phyloP scores from a whole-genome alignment of 1,140 invertebrate species.

The Carposina sasakii region DNA sequence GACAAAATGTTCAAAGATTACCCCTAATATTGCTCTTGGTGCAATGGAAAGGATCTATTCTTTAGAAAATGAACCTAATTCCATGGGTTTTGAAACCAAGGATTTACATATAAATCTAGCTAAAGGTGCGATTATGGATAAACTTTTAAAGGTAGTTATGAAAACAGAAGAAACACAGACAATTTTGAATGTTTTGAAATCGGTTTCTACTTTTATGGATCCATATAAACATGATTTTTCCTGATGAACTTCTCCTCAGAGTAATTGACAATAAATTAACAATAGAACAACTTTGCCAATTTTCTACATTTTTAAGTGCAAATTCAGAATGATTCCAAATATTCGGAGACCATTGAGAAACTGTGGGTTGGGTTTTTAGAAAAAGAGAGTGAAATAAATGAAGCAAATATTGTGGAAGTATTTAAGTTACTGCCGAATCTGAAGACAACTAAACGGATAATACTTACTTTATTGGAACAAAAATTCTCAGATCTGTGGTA shows the following conservation, averaged over 20 bases:
- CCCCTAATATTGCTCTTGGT: slow-evolving; percentile 65
- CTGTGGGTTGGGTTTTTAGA: slow-evolving; percentile 80
- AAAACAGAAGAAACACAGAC: slow-evolving; percentile 64
- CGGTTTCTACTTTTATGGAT: slow-evolving; percentile 58
- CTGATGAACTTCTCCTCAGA: slow-evolving; percentile 76
- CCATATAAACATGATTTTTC: slow-evolving; percentile 73
- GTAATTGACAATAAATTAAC: slow-evolving; percentile 75
- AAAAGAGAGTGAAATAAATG: slow-evolving; percentile 74
- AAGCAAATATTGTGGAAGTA: slow-evolving; percentile 73
- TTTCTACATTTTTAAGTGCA: slow-evolving; percentile 65
- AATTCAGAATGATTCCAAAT: slow-evolving; percentile 62
- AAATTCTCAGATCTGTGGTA: slow-evolving; percentile 74
- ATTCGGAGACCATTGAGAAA: slow-evolving; percentile 74
- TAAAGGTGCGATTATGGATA: slow-evolving; percentile 61
- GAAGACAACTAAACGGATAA: slow-evolving; percentile 74
- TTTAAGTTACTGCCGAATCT: slow-evolving; percentile 75
- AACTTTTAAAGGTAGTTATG: slow-evolving; percentile 59
- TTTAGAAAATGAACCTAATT: slow-evolving; percentile 49
- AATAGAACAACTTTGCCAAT: slow-evolving; percentile 76
- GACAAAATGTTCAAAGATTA: slow-evolving; percentile 66
- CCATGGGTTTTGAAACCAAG: slow-evolving; percentile 26
- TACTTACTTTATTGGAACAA: slow-evolving; percentile 77
- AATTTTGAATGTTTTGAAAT: slow-evolving; percentile 59
- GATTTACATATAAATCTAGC: slow-evolving; percentile 54
- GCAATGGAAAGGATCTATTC: slow-evolving; percentile 65